A percentile compares a stretch with the other conserved stretches of the same genome.
phyloP scores from a whole-genome alignment of 2,113 vertebrate species.

The Cairina moschata region DNA sequence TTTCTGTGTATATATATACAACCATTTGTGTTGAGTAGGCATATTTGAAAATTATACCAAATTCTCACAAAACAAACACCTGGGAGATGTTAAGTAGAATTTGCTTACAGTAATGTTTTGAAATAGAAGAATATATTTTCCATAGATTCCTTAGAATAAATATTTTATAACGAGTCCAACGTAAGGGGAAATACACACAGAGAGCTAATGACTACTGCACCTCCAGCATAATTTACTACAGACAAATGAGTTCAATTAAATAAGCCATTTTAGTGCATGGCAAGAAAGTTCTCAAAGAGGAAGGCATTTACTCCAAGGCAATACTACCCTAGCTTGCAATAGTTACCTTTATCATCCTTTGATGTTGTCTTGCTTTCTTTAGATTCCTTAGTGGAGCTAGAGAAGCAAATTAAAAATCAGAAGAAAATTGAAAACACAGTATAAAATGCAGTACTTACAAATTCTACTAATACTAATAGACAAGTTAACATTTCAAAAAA shows the following conservation, averaged over 20 bases:
- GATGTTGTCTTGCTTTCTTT: conserved; percentile 90
- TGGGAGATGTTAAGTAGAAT: not conserved
- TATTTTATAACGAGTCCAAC: not conserved
- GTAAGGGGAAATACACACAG: not conserved
- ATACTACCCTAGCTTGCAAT: not conserved
- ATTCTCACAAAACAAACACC: not conserved
- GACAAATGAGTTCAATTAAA: not conserved
- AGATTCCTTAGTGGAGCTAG: conserved; percentile 93
- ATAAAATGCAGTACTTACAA: too few species aligned
- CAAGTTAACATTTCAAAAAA: conserved; percentile 73
- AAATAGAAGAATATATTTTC: not conserved
- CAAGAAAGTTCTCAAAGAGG: not conserved
- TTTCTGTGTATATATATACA: not conserved
- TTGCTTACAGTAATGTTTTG: not conserved
- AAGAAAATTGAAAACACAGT: conserved; percentile 81
- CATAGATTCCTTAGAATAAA: not conserved
- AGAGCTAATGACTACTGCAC: not conserved
- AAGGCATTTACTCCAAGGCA: not conserved
- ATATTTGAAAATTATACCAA: not conserved
- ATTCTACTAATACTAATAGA: conserved; percentile 61
- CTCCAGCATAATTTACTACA: not conserved
- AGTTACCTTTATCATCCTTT: conserved; percentile 96
- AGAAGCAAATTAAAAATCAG: conserved; percentile 85
- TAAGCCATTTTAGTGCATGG: not conserved
- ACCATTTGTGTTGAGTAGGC: not conserved